These are phyloP conservation scores for Galerucella nymphaeae DNA, from an alignment of 2,888 invertebrate species.

Conservation along the genomic window DNA sequence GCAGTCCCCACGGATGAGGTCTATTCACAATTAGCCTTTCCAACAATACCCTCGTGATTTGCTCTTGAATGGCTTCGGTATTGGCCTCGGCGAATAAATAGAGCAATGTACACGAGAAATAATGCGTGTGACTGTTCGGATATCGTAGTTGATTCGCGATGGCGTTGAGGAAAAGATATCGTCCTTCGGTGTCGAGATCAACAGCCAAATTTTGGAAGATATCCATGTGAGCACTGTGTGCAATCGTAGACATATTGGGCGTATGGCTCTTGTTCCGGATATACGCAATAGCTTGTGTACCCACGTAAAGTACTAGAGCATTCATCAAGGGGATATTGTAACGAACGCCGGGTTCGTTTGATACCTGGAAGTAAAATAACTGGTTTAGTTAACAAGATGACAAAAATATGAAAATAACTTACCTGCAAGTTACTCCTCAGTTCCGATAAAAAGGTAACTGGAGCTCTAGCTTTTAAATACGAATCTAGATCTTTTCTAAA, in stretches of 20 bases:
- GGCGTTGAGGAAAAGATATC: slow-evolving; percentile 97
- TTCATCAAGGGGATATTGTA: slow-evolving; percentile 98
- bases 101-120: slow-evolving; percentile 97
- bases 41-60: slow-evolving; percentile 94
- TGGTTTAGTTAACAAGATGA: too few relatives aligned
- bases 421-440: slow-evolving; percentile 87
- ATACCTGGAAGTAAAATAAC: slow-evolving; percentile 71
- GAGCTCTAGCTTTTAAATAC: slow-evolving; percentile 92
- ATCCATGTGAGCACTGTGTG: slow-evolving; percentile 99
- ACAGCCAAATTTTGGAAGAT: slow-evolving; percentile 99
- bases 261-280: slow-evolving; percentile 92
- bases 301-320: slow-evolving; percentile 96
- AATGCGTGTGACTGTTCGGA: slow-evolving; percentile 99
- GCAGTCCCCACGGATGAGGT: slow-evolving; percentile 98
- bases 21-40: slow-evolving; percentile 98
- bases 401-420: too few relatives aligned
- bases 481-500: slow-evolving; percentile 98
- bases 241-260: slow-evolving; percentile 97
- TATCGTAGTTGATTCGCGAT: slow-evolving; percentile 99
- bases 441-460: slow-evolving; percentile 95
- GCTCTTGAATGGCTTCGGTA: slow-evolving; percentile 97
- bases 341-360: slow-evolving; percentile 84
- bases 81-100: slow-evolving; percentile 98
- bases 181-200: slow-evolving; percentile 97
- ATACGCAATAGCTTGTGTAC: slow-evolving; percentile 93